Evolutionary conservation across 2,113 vertebrate species (phyloP).

Genomic region (Sorex fumeus): DNA sequence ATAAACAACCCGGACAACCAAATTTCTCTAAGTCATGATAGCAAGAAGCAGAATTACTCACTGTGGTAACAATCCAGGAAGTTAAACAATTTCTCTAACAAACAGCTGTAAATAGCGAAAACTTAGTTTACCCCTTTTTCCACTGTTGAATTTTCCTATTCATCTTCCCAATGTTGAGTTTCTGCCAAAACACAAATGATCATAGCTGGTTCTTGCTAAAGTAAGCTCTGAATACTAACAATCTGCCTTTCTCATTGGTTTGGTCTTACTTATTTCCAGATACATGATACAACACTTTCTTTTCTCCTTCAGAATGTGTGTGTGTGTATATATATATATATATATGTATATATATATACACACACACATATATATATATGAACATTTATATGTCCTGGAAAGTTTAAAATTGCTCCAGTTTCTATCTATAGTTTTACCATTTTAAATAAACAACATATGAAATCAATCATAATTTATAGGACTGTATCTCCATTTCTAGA

Average conservation of each 20-base stretch:
- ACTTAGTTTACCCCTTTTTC: background rate
- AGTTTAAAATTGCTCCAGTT: background rate
- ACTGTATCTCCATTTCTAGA: slow-evolving; percentile 45
- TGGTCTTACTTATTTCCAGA: slow-evolving; percentile 16
- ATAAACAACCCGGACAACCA: background rate
- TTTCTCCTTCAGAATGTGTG: background rate
- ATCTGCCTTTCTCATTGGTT: background rate
- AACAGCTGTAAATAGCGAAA: background rate
- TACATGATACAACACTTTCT: background rate
- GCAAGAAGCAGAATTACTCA: background rate
- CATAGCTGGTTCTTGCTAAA: background rate
- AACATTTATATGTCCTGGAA: background rate
- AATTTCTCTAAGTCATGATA: background rate
- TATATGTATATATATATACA: too few species aligned
- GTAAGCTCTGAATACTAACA: background rate
- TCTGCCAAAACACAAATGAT: background rate
- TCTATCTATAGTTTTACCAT: background rate
- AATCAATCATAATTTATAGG: background rate
- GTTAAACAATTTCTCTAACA: background rate
- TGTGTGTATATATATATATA: too few species aligned
- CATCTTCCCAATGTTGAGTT: background rate
- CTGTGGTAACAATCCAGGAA: background rate
- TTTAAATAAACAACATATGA: background rate
- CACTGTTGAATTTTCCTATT: background rate
- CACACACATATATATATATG: too few species aligned